Percentiles rank a stretch among this genome's conserved stretches.
Evolutionary conservation across 2,888 invertebrate species (phyloP).

Genomic region (Microctonus aethiopoides): DNA sequence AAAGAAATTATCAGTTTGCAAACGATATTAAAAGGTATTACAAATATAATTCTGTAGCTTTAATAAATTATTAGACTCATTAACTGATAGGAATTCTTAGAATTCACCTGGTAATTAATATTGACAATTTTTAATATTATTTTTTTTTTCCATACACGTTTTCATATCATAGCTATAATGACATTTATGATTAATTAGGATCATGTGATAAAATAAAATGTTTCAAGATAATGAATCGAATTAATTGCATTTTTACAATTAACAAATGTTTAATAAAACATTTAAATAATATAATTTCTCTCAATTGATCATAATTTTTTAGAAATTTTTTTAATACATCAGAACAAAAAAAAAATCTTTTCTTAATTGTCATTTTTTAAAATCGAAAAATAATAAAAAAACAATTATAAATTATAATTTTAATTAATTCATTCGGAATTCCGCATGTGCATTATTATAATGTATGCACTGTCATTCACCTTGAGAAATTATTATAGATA

Average conservation of each 20-base stretch:
- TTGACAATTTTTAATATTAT: neutral
- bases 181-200: neutral
- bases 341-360: neutral
- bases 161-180: neutral
- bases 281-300: neutral
- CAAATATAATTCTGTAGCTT: neutral
- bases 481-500: neutral
- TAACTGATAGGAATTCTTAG: neutral
- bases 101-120: neutral
- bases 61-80: neutral
- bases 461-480: constrained; percentile 2
- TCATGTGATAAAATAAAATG: neutral
- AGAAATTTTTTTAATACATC: neutral
- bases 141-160: neutral
- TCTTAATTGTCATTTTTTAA: neutral
- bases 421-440: neutral
- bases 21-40: neutral
- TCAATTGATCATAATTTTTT: neutral
- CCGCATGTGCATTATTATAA: neutral
- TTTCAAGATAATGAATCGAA: neutral
- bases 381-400: neutral
- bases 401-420: neutral
- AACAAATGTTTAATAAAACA: neutral
- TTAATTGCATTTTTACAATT: neutral
- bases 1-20: neutral